These are phyloP conservation scores for Steinernema khuongi DNA, from an alignment of 1,140 invertebrate genomes.

Conservation along the genomic window DNA sequence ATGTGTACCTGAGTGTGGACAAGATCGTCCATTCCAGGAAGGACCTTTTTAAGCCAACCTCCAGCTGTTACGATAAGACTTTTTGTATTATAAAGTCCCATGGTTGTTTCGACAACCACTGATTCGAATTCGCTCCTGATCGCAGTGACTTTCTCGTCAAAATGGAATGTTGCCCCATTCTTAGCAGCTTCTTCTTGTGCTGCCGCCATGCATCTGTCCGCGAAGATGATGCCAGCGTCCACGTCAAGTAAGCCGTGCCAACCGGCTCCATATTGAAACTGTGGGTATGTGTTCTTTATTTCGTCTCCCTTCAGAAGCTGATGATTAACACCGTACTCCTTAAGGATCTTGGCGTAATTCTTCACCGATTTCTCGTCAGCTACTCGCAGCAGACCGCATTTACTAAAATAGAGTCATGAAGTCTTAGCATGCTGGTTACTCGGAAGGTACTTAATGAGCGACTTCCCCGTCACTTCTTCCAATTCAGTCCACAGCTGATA, in stretches of 20 bases:
- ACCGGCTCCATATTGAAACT: neutral
- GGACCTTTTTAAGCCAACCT: conserved; percentile 53
- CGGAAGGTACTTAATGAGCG: neutral
- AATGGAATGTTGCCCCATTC: conserved; percentile 41
- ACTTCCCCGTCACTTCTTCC: neutral
- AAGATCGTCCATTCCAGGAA: conserved; percentile 22
- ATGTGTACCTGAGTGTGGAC: neutral
- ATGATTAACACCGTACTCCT: neutral
- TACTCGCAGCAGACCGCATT: neutral
- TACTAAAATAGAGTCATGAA: too few species aligned
- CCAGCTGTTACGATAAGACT: conserved; percentile 55
- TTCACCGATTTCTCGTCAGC: neutral
- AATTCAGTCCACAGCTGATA: neutral
- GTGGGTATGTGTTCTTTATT: neutral
- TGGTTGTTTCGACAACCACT: conserved; percentile 33
- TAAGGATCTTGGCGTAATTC: neutral
- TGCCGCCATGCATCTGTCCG: conserved; percentile 55
- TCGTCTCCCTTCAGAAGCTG: neutral
- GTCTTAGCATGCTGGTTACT: neutral
- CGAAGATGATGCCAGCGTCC: conserved; percentile 52
- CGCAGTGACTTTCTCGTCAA: neutral
- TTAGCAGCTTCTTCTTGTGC: conserved; percentile 54
- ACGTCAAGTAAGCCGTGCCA: conserved; percentile 43
- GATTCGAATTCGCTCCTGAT: neutral
- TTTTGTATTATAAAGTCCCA: conserved; percentile 39